These are phyloP conservation scores for Heliothis virescens DNA, from an alignment of 1,140 invertebrate genomes.

Conservation along the genomic window DNA sequence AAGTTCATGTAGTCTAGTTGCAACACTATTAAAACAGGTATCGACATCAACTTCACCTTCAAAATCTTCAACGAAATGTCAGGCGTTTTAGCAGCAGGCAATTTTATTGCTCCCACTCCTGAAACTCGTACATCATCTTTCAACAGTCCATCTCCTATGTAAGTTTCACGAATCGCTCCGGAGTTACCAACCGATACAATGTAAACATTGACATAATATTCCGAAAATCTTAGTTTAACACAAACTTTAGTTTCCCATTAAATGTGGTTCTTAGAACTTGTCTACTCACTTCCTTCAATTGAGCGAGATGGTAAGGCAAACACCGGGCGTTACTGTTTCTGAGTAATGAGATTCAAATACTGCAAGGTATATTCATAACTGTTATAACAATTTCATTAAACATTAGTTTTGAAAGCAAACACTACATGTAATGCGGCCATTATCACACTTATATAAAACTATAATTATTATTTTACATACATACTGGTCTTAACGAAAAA, in stretches of 20 bases:
- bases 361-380: neutral
- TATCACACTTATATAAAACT: too few relatives aligned
- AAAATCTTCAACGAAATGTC: slow-evolving; percentile 13
- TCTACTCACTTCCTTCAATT: slow-evolving; percentile 9
- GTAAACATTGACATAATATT: slow-evolving; percentile 39
- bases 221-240: slow-evolving; percentile 23
- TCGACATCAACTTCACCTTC: neutral
- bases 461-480: too few relatives aligned
- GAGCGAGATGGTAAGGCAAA: slow-evolving; percentile 25
- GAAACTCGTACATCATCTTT: slow-evolving; percentile 4
- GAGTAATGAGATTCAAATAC: neutral
- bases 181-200: neutral
- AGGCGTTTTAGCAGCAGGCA: neutral
- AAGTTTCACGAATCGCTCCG: slow-evolving; percentile 1
- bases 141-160: neutral
- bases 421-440: too few relatives aligned
- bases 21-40: neutral
- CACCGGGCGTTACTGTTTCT: neutral
- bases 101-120: slow-evolving; percentile 2
- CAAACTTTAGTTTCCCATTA: slow-evolving; percentile 15
- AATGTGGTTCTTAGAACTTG: slow-evolving; percentile 9
- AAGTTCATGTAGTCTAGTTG: too few relatives aligned
- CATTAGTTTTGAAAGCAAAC: too few relatives aligned
- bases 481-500: too few relatives aligned
- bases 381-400: neutral